These are phyloP conservation scores for Pheosia tremula DNA, from an alignment of 2,888 invertebrate genomes.

Conservation along the genomic window DNA sequence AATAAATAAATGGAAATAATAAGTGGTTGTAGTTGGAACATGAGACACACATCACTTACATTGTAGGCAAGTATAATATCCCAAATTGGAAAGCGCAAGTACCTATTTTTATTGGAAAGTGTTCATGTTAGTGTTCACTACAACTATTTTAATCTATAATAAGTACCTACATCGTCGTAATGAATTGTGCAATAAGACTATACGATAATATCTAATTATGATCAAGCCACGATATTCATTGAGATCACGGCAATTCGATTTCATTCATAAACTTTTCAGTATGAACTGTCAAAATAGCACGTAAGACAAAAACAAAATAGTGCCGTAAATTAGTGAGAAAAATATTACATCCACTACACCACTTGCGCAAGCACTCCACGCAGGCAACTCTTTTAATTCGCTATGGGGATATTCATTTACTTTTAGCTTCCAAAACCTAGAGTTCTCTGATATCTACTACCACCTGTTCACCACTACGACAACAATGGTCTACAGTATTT, in stretches of 20 bases:
- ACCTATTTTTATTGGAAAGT: constrained; percentile 22
- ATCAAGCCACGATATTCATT: constrained; percentile 72
- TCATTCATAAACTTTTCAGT: constrained; percentile 77
- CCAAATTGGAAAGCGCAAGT: constrained; percentile 23
- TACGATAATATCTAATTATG: constrained; percentile 64
- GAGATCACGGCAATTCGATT: constrained; percentile 69
- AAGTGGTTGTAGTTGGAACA: not conserved
- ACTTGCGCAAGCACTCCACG: constrained; percentile 30
- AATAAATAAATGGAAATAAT: not conserved
- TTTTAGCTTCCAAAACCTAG: constrained; percentile 51
- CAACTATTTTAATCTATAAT: not conserved
- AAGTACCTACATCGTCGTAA: not conserved
- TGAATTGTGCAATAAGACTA: constrained; percentile 35
- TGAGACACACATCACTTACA: not conserved
- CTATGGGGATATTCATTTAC: constrained; percentile 55
- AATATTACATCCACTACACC: constrained; percentile 28
- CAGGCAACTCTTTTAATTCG: constrained; percentile 31
- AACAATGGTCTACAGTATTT: constrained; percentile 55
- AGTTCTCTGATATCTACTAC: constrained; percentile 52
- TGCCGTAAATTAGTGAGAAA: constrained; percentile 32
- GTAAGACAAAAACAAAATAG: constrained; percentile 68
- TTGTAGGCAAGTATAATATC: not conserved
- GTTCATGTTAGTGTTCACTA: constrained; percentile 3
- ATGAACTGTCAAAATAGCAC: constrained; percentile 74
- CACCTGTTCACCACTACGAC: constrained; percentile 80